Percentiles rank a stretch among this genome's conserved stretches.
Conservation (phyloP, 2,113 vertebrate genomes). For the Ovibos moschatus region DNA sequence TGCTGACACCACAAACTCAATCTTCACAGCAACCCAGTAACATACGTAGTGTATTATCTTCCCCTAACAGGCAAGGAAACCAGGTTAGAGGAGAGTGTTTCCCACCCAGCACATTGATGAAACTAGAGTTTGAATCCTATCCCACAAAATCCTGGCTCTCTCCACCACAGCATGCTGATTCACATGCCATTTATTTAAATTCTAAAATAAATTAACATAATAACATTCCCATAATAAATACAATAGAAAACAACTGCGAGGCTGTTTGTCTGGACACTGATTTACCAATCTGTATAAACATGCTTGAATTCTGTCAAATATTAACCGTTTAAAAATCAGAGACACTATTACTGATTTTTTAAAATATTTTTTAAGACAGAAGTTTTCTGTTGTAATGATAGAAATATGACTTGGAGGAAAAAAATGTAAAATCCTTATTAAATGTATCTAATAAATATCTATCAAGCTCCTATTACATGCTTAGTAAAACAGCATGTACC, state of each 20-base stretch:
- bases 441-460: neutral
- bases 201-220: neutral
- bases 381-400: neutral
- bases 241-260: neutral
- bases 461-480: accelerated
- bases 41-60: neutral
- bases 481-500: neutral
- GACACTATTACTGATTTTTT: neutral
- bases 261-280: neutral
- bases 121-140: neutral
- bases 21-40: neutral
- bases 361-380: neutral
- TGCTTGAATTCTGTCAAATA: neutral
- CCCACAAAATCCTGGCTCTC: neutral
- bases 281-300: neutral
- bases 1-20: neutral
- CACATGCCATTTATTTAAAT: neutral
- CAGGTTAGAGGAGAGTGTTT: neutral
- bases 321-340: neutral
- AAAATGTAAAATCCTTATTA: neutral
- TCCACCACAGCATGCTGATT: neutral
- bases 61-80: neutral
- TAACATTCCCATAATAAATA: neutral
- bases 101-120: neutral
- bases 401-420: neutral